phyloP scores from a whole-genome alignment of 1,140 invertebrate species.

The Hylaeus anthracinus region DNA sequence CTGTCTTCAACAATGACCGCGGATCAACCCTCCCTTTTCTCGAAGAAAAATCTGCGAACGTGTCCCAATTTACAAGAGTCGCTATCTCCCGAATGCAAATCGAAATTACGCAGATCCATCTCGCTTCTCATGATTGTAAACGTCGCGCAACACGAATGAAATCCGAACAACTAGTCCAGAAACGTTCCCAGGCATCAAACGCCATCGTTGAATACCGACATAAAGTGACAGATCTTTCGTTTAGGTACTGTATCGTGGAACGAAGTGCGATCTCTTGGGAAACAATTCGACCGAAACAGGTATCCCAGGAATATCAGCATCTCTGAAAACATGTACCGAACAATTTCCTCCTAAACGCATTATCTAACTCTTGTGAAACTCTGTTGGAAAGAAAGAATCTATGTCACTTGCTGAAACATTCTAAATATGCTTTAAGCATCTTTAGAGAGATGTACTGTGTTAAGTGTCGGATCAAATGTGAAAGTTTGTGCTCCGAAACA shows the following conservation, averaged over 20 bases:
- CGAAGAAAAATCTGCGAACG: background rate
- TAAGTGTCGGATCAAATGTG: background rate
- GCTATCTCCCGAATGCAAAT: background rate
- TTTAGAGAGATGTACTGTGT: background rate
- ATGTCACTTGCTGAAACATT: background rate
- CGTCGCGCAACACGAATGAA: constrained; percentile 29
- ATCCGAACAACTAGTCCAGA: background rate
- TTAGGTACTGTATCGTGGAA: constrained; percentile 14
- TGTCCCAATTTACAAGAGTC: background rate
- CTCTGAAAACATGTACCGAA: background rate
- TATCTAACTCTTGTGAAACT: constrained; percentile 12
- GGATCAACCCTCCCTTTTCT: too few relatives aligned
- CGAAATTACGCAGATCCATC: constrained; percentile 19
- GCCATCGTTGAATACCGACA: constrained; percentile 20
- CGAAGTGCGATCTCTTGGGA: constrained; percentile 29
- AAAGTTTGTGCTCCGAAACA: background rate
- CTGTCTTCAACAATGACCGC: too few relatives aligned
- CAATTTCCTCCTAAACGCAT: constrained; percentile 10
- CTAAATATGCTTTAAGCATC: background rate
- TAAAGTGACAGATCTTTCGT: constrained; percentile 44
- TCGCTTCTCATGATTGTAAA: constrained; percentile 31
- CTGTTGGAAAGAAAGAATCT: background rate
- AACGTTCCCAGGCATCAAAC: constrained; percentile 56
- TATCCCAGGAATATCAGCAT: constrained; percentile 35
- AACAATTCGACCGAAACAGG: constrained; percentile 25